Evolutionary conservation across 92 coral and sea anemone genomes (phyloP).

Genomic region (Ricordea florida): DNA sequence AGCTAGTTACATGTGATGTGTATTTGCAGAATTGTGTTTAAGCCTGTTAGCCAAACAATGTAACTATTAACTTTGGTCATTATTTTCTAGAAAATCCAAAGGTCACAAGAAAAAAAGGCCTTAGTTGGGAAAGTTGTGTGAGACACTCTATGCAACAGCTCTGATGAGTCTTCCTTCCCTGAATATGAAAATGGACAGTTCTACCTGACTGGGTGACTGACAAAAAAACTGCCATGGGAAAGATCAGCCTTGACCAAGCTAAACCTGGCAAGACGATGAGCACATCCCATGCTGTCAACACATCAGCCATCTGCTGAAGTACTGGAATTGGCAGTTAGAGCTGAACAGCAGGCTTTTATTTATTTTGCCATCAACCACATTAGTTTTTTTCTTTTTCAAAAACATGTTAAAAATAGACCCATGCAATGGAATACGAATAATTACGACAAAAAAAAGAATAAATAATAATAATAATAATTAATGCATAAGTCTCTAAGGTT

Average conservation of each 20-base stretch:
- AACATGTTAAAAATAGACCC: no score
- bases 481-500: no score
- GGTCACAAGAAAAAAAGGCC: slow-evolving; percentile 3
- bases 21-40: no score
- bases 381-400: no score
- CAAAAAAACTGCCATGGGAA: slow-evolving; percentile 21
- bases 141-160: not conserved
- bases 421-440: no score
- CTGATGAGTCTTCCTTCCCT: not conserved
- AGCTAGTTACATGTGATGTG: no score
- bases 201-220: not conserved
- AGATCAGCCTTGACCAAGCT: not conserved
- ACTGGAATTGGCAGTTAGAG: slow-evolving; percentile 31
- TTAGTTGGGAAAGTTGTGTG: not conserved
- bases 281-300: slow-evolving; percentile 11
- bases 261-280: slow-evolving; percentile 2
- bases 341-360: not conserved
- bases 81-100: slow-evolving; percentile 17
- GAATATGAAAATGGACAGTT: slow-evolving; percentile 18
- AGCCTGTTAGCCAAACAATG: no score
- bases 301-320: slow-evolving; percentile 9
- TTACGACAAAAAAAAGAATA: no score
- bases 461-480: no score
- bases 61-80: not conserved
- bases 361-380: no score